Conservation (phyloP, 2,888 invertebrate genomes). For the Vanessa cardui region DNA sequence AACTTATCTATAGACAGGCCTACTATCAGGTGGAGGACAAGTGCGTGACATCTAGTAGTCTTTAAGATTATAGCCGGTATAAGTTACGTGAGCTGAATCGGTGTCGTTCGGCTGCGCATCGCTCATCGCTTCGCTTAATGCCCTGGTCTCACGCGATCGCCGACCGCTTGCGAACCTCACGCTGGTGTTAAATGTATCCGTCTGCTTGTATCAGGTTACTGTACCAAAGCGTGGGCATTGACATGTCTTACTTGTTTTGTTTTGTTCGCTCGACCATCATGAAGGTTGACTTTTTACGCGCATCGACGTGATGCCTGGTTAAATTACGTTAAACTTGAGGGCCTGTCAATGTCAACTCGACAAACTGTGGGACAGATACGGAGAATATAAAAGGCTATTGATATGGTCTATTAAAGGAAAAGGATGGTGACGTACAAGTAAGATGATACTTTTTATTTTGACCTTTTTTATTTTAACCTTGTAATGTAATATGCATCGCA, state of each 20-base stretch:
- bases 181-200: constrained; percentile 79
- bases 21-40: constrained; percentile 46
- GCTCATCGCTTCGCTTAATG: constrained; percentile 57
- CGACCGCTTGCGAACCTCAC: constrained; percentile 59
- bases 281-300: constrained; percentile 78
- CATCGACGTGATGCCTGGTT: constrained; percentile 72
- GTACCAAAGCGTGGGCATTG: constrained; percentile 81
- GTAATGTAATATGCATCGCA: constrained; percentile 17
- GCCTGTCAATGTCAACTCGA: constrained; percentile 67
- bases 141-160: constrained; percentile 48
- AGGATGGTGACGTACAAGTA: constrained; percentile 31
- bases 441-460: constrained; percentile 22
- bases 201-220: constrained; percentile 78
- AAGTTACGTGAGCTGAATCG: constrained; percentile 60
- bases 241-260: constrained; percentile 80
- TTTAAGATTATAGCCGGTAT: constrained; percentile 58
- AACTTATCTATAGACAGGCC: constrained; percentile 42
- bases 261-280: constrained; percentile 74
- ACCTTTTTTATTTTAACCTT: constrained; percentile 16
- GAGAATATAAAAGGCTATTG: constrained; percentile 41
- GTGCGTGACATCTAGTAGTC: constrained; percentile 72
- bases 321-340: constrained; percentile 67
- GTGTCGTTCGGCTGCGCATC: constrained; percentile 47
- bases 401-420: constrained; percentile 36
- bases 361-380: constrained; percentile 50